phyloP scores from a whole-genome alignment of 2,113 vertebrate genomes.

The Reinhardtius hippoglossoides region DNA sequence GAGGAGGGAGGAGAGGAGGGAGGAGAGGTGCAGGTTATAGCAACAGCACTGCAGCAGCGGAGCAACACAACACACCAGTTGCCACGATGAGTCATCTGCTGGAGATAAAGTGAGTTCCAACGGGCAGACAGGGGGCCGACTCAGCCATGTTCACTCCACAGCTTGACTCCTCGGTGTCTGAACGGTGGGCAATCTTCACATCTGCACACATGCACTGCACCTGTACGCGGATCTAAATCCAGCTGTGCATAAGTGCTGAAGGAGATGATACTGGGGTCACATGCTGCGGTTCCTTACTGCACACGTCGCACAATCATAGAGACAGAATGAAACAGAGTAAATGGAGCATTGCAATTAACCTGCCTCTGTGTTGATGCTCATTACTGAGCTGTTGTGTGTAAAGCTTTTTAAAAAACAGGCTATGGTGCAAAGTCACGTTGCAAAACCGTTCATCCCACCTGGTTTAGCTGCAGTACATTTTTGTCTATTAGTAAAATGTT shows the following conservation, averaged over 20 bases:
- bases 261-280: background rate
- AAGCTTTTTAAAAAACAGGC: too few species aligned
- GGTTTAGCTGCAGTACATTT: too few species aligned
- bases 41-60: slow-evolving; percentile 34
- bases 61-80: slow-evolving; percentile 50
- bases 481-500: too few species aligned
- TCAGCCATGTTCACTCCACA: slow-evolving; percentile 27
- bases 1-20: background rate
- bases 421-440: too few species aligned
- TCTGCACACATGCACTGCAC: background rate
- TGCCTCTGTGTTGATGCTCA: too few species aligned
- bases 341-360: too few species aligned
- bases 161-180: slow-evolving; percentile 21
- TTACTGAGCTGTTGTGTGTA: too few species aligned
- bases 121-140: slow-evolving; percentile 46
- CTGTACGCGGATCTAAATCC: slow-evolving; percentile 10
- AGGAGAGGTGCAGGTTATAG: slow-evolving; percentile 12
- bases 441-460: too few species aligned
- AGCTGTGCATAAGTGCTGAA: slow-evolving; percentile 11
- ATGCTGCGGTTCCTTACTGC: background rate
- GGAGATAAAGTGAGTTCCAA: slow-evolving; percentile 34
- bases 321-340: too few species aligned
- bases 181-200: slow-evolving; percentile 29
- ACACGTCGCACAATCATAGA: background rate
- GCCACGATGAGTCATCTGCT: slow-evolving; percentile 58